These are phyloP conservation scores for Allacma fusca DNA, from an alignment of 2,888 invertebrate species.

Conservation along the genomic window DNA sequence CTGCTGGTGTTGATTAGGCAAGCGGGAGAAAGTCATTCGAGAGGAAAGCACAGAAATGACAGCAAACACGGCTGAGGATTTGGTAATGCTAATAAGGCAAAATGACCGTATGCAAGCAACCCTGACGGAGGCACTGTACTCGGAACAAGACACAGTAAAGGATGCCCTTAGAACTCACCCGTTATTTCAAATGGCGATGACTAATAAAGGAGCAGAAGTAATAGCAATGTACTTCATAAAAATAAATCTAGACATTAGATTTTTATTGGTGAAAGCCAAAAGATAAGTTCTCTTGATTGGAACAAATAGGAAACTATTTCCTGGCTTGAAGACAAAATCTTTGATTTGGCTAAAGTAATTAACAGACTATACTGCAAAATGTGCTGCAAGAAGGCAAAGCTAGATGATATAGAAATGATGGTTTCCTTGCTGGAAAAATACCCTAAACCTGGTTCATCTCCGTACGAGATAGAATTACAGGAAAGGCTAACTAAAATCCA, in stretches of 20 bases:
- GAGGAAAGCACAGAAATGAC: slow-evolving; percentile 20
- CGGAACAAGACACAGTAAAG: slow-evolving; percentile 55
- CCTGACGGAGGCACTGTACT: slow-evolving; percentile 52
- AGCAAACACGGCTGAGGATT: slow-evolving; percentile 32
- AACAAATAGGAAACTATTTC: slow-evolving; percentile 50
- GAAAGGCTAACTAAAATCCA: slow-evolving; percentile 22
- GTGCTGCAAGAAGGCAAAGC: slow-evolving; percentile 49
- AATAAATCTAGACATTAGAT: too few relatives aligned
- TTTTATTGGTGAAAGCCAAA: too few relatives aligned
- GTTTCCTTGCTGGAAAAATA: slow-evolving; percentile 46
- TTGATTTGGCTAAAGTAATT: slow-evolving; percentile 55
- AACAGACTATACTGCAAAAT: slow-evolving; percentile 52
- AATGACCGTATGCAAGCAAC: slow-evolving; percentile 39
- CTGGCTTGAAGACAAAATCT: slow-evolving; percentile 59
- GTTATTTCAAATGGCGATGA: slow-evolving; percentile 56
- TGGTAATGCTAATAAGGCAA: slow-evolving; percentile 12
- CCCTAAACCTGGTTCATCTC: slow-evolving; percentile 38
- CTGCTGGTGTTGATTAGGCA: slow-evolving; percentile 6
- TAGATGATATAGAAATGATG: slow-evolving; percentile 56
- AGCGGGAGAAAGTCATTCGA: slow-evolving; percentile 30
- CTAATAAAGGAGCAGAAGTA: slow-evolving; percentile 50
- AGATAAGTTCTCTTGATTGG: too few relatives aligned
- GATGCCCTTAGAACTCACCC: slow-evolving; percentile 56
- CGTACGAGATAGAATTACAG: slow-evolving; percentile 31
- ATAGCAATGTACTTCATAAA: too few relatives aligned